phyloP scores from a whole-genome alignment of 2,113 vertebrate species.

The Ahaetulla prasina region DNA sequence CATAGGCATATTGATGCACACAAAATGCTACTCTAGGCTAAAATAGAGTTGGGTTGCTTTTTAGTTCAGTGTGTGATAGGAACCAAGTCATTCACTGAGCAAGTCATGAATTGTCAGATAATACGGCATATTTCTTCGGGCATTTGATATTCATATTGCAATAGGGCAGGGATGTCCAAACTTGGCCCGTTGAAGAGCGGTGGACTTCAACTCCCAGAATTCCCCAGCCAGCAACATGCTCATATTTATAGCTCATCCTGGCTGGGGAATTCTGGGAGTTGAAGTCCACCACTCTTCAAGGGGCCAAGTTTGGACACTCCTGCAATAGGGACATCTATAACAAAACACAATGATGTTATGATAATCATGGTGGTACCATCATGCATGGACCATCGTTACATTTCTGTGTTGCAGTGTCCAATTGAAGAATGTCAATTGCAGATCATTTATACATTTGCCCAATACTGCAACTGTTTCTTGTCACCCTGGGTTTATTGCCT shows the following conservation, averaged over 20 bases:
- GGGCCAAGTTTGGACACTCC: too few relatives aligned
- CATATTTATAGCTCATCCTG: too few relatives aligned
- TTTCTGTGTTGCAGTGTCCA: neutral
- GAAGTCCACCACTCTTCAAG: too few relatives aligned
- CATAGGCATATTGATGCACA: neutral
- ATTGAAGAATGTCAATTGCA: neutral
- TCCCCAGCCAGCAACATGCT: too few relatives aligned
- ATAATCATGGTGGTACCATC: neutral
- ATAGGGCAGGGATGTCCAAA: too few relatives aligned
- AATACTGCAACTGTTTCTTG: neutral
- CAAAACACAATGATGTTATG: neutral
- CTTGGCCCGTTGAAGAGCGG: too few relatives aligned
- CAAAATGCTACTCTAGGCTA: neutral
- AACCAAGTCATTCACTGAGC: neutral
- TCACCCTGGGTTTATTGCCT: neutral
- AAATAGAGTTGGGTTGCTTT: neutral
- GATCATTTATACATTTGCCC: neutral
- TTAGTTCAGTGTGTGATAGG: neutral
- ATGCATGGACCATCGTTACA: neutral
- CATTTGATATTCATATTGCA: neutral
- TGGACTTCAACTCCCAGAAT: too few relatives aligned
- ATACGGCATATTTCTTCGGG: neutral
- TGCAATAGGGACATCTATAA: neutral
- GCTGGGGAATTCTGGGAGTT: too few relatives aligned
- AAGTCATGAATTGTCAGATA: neutral